Conservation (phyloP, 2,888 invertebrate species). For the Syrphus vitripennis region DNA sequence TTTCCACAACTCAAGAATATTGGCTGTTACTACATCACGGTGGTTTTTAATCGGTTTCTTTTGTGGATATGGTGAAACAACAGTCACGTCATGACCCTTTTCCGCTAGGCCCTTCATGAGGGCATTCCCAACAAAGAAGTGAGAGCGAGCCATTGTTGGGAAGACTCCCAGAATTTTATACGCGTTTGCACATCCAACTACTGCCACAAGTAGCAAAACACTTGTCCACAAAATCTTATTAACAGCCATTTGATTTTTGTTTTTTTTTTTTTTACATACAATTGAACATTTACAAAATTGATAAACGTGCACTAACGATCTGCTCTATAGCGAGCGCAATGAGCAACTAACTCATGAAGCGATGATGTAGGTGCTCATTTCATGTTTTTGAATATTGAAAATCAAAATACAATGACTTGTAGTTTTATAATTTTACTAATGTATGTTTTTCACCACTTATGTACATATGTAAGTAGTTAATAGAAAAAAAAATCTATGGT, state of each 20-base stretch:
- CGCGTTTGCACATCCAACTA: neutral
- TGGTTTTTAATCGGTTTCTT: slow-evolving; percentile 52
- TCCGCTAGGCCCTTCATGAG: slow-evolving; percentile 30
- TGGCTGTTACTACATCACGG: neutral
- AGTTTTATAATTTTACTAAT: neutral
- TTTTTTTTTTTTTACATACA: neutral
- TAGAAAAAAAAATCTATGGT: too few species aligned
- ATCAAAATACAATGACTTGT: neutral
- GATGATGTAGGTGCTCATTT: neutral
- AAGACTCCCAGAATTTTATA: slow-evolving; percentile 27
- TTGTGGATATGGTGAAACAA: slow-evolving; percentile 43
- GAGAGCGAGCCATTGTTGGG: slow-evolving; percentile 9
- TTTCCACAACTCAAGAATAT: neutral
- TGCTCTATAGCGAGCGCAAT: neutral
- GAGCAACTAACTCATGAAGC: neutral
- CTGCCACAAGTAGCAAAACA: neutral
- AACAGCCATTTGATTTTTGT: neutral
- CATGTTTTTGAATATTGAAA: neutral
- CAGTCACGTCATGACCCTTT: slow-evolving; percentile 56
- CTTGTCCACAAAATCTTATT: slow-evolving; percentile 4
- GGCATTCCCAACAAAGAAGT: slow-evolving; percentile 19
- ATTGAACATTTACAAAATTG: neutral
- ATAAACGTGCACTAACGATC: neutral
- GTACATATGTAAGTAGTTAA: too few species aligned
- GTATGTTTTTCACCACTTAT: too few species aligned